Percentiles rank a stretch among this genome's conserved stretches.
Evolutionary conservation across 2,113 vertebrate species (phyloP).

Genomic region (Pachyramphus minor): DNA sequence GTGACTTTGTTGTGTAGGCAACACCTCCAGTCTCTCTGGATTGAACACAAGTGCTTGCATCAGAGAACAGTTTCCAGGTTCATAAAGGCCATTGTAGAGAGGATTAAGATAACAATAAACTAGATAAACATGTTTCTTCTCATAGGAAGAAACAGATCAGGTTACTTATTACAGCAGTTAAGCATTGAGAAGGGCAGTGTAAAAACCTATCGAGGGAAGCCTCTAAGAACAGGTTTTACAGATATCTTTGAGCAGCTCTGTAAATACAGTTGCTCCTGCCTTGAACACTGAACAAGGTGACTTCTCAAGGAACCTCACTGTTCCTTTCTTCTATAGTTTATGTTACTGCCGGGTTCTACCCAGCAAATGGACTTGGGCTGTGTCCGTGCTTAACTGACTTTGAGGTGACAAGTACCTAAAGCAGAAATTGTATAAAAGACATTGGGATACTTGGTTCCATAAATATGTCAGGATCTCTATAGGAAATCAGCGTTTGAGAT

Average conservation of each 20-base stretch:
- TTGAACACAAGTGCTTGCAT: background rate
- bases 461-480: background rate
- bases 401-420: background rate
- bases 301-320: background rate
- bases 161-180: background rate
- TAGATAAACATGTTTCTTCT: background rate
- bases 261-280: background rate
- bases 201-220: background rate
- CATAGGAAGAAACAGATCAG: background rate
- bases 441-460: background rate
- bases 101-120: background rate
- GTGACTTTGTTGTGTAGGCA: background rate
- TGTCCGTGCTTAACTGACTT: background rate
- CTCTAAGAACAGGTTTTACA: background rate
- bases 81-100: background rate
- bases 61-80: background rate
- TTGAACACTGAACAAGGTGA: background rate
- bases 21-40: background rate
- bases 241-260: background rate
- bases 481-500: background rate
- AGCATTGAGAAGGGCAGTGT: background rate
- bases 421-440: background rate
- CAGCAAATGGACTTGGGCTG: background rate
- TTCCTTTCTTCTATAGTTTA: background rate
- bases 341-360: rapidly evolving